Evolutionary conservation across 2,888 invertebrate genomes (phyloP).

Genomic region (Chaetoderma sp.): DNA sequence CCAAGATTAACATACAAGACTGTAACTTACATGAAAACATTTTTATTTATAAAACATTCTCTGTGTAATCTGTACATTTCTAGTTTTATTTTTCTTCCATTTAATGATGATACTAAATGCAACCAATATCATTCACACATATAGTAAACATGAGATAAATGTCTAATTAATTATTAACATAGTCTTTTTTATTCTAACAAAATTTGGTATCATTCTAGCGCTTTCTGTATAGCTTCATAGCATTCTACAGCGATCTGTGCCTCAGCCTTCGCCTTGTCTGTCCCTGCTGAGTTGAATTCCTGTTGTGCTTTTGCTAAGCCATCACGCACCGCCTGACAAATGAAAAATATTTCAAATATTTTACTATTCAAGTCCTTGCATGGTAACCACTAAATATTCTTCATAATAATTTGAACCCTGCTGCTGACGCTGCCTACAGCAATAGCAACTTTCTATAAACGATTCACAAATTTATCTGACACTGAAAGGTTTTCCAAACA

Average conservation of each 20-base stretch:
- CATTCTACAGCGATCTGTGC: slow-evolving; percentile 95
- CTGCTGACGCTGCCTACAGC: too few relatives aligned
- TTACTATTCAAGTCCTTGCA: too few relatives aligned
- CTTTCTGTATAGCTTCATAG: slow-evolving; percentile 92
- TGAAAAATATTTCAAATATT: neutral
- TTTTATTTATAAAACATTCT: neutral
- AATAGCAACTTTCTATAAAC: too few relatives aligned
- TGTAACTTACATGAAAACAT: neutral
- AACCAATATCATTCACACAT: too few relatives aligned
- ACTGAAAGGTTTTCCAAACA: too few relatives aligned
- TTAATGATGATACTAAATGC: neutral
- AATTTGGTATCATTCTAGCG: slow-evolving; percentile 72
- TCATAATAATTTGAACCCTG: too few relatives aligned
- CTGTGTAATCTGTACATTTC: neutral
- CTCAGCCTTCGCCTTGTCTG: slow-evolving; percentile 88
- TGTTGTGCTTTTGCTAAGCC: slow-evolving; percentile 86
- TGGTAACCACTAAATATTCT: too few relatives aligned
- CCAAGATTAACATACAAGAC: neutral
- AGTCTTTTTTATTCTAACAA: too few relatives aligned
- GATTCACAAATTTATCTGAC: too few relatives aligned
- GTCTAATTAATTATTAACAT: too few relatives aligned
- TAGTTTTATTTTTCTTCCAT: neutral
- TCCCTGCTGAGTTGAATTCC: slow-evolving; percentile 82
- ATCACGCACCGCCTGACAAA: slow-evolving; percentile 80
- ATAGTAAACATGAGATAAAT: too few relatives aligned